Percentiles rank a stretch among this genome's conserved stretches.
Conservation (phyloP, 2,113 vertebrate genomes). For the Sciurus niger region DNA sequence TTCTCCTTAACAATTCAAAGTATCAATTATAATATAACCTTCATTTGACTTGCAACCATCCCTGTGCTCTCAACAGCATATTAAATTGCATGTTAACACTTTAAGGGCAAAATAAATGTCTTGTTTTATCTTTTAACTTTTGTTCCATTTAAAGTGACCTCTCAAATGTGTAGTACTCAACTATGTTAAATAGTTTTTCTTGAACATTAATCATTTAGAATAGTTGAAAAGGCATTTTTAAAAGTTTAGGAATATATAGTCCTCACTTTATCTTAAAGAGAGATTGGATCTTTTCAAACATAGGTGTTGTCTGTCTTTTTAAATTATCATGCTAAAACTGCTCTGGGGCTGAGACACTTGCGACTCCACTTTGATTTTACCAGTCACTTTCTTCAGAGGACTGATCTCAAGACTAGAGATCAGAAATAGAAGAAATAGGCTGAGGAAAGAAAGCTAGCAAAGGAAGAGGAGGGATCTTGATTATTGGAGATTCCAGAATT, state of each 20-base stretch:
- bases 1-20: constrained; percentile 83
- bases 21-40: constrained; percentile 86
- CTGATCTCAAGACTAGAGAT: not conserved
- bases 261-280: constrained; percentile 21
- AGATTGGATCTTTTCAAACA: not conserved
- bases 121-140: constrained; percentile 70
- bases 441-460: not conserved
- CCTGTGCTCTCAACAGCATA: constrained; percentile 73
- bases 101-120: constrained; percentile 82
- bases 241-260: constrained; percentile 16
- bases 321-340: not conserved
- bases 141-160: constrained; percentile 72
- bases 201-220: constrained; percentile 47
- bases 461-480: constrained; percentile 37
- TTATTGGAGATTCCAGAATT: not conserved
- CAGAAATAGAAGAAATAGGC: not conserved
- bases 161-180: constrained; percentile 47
- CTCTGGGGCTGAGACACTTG: not conserved
- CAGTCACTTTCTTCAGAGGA: not conserved
- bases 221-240: not conserved
- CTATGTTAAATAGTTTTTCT: constrained; percentile 34
- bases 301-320: not conserved
- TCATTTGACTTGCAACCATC: constrained; percentile 80
- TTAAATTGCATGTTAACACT: constrained; percentile 78
- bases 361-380: not conserved